Evolutionary conservation across 2,888 invertebrate genomes (phyloP).

Genomic region (Morpho deidamia): DNA sequence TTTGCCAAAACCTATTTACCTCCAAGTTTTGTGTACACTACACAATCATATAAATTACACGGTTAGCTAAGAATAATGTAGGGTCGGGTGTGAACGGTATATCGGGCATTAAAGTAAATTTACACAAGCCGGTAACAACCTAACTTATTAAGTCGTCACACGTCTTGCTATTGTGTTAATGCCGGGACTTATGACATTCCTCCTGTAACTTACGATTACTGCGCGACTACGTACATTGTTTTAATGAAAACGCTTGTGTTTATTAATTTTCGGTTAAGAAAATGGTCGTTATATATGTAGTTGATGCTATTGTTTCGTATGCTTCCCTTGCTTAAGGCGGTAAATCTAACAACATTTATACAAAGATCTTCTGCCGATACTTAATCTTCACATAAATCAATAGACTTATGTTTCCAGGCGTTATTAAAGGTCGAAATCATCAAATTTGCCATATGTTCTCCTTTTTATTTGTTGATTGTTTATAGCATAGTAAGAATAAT

Average conservation of each 20-base stretch:
- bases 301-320: too few species aligned
- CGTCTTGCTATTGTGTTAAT: slow-evolving; percentile 40
- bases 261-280: neutral
- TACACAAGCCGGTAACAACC: slow-evolving; percentile 69
- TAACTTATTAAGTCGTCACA: slow-evolving; percentile 72
- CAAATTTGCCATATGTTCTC: too few species aligned
- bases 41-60: slow-evolving; percentile 62
- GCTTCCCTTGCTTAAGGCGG: too few species aligned
- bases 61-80: slow-evolving; percentile 71
- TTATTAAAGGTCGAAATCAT: too few species aligned
- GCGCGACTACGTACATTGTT: slow-evolving; percentile 6
- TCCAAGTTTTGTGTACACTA: slow-evolving; percentile 35
- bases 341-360: too few species aligned
- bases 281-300: too few species aligned
- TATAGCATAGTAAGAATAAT: too few species aligned
- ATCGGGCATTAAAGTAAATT: slow-evolving; percentile 73
- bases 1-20: slow-evolving; percentile 20
- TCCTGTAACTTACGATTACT: slow-evolving; percentile 18
- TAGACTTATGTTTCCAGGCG: too few species aligned
- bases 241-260: slow-evolving; percentile 13
- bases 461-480: too few species aligned
- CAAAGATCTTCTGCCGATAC: too few species aligned
- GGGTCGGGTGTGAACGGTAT: slow-evolving; percentile 51
- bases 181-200: slow-evolving; percentile 54
- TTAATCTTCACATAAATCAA: too few species aligned